phyloP scores from a whole-genome alignment of 2,113 vertebrate genomes.

The Hypocryptadius cinnamomeus region DNA sequence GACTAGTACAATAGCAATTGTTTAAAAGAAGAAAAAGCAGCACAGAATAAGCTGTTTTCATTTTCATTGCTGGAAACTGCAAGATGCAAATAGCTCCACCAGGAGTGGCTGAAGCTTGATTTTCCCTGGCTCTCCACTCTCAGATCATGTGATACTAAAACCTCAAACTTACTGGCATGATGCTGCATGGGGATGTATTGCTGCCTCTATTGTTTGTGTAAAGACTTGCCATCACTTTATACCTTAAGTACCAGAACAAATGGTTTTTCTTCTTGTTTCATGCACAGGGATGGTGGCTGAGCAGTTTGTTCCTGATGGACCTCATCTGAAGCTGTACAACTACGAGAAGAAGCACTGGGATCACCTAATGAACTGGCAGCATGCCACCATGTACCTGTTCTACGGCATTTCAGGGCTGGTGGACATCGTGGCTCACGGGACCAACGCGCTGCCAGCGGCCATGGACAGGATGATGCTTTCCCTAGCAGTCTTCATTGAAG shows the following conservation, averaged over 20 bases:
- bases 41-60: background rate
- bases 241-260: background rate
- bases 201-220: background rate
- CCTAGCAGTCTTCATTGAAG: constrained; percentile 88
- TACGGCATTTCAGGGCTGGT: constrained; percentile 79
- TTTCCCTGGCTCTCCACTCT: background rate
- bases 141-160: background rate
- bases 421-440: constrained; percentile 77
- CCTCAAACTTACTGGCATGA: background rate
- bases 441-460: constrained; percentile 73
- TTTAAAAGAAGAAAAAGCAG: background rate
- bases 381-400: constrained; percentile 93
- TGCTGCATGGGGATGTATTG: background rate
- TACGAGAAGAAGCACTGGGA: constrained; percentile 79
- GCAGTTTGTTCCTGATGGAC: constrained; percentile 80
- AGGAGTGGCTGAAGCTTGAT: background rate
- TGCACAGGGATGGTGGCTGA: constrained; percentile 83
- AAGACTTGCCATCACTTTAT: background rate
- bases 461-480: constrained; percentile 82
- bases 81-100: background rate
- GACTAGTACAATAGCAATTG: background rate
- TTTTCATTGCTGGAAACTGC: background rate
- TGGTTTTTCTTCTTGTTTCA: background rate
- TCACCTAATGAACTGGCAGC: constrained; percentile 87
- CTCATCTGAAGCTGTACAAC: constrained; percentile 80